Conservation (phyloP, 1,140 invertebrate genomes). For the Nasonia giraulti region DNA sequence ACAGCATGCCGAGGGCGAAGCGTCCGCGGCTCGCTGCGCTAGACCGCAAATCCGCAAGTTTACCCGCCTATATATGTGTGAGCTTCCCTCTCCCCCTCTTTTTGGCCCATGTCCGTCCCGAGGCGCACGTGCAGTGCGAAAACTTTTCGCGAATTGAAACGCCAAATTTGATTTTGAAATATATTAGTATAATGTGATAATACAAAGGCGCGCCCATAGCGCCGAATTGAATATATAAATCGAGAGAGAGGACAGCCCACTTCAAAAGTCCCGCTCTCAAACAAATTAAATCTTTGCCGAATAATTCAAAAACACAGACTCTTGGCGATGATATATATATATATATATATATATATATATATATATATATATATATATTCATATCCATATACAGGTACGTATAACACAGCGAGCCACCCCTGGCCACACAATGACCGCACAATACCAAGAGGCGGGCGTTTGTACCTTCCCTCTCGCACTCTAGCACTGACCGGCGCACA, state of each 20-base stretch:
- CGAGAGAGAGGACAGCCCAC: not conserved
- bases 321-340: not conserved
- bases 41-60: slow-evolving; percentile 59
- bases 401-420: not conserved
- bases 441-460: not conserved
- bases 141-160: not conserved
- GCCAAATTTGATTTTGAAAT: not conserved
- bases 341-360: not conserved
- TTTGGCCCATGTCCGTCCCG: too few species aligned
- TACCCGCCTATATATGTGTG: too few species aligned
- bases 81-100: too few species aligned
- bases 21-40: slow-evolving; percentile 43
- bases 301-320: not conserved
- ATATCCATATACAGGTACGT: not conserved
- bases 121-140: not conserved
- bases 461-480: not conserved
- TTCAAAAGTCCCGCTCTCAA: not conserved
- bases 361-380: too few species aligned
- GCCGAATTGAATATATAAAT: too few species aligned
- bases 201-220: too few species aligned
- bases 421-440: not conserved
- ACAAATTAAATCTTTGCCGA: not conserved
- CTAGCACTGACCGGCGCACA: too few species aligned
- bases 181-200: too few species aligned
- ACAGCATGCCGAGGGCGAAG: slow-evolving; percentile 53